These are phyloP conservation scores for Pontoporia blainvillei DNA, from an alignment of 2,113 vertebrate genomes.

Conservation along the genomic window DNA sequence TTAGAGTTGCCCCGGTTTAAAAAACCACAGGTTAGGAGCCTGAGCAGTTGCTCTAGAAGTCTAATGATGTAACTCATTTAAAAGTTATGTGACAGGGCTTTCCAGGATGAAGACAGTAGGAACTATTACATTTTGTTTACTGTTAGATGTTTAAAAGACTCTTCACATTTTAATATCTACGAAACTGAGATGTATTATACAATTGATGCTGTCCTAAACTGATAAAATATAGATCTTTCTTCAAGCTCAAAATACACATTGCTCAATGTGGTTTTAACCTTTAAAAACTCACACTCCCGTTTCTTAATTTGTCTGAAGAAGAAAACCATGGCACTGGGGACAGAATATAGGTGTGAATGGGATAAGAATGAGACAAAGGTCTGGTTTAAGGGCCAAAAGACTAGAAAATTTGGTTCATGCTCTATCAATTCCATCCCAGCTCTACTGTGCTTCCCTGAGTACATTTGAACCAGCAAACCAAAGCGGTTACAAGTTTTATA, in stretches of 20 bases:
- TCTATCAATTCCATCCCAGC: neutral
- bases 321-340: neutral
- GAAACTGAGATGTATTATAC: neutral
- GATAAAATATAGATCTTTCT: neutral
- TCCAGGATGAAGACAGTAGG: neutral
- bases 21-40: neutral
- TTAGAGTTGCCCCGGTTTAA: neutral
- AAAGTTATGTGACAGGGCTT: neutral
- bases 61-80: neutral
- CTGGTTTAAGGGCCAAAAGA: neutral
- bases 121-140: neutral
- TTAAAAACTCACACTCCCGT: neutral
- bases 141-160: neutral
- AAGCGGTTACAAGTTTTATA: neutral
- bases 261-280: neutral
- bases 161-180: neutral
- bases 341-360: neutral
- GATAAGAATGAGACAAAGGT: neutral
- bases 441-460: neutral
- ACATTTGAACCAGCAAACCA: neutral
- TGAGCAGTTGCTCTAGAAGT: neutral
- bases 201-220: neutral
- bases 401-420: neutral
- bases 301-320: neutral
- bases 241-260: neutral